Evolutionary conservation across 2,113 vertebrate genomes (phyloP), one percentile per base, ranked within the genome.

Genomic region (Meriones unguiculatus): DNA sequence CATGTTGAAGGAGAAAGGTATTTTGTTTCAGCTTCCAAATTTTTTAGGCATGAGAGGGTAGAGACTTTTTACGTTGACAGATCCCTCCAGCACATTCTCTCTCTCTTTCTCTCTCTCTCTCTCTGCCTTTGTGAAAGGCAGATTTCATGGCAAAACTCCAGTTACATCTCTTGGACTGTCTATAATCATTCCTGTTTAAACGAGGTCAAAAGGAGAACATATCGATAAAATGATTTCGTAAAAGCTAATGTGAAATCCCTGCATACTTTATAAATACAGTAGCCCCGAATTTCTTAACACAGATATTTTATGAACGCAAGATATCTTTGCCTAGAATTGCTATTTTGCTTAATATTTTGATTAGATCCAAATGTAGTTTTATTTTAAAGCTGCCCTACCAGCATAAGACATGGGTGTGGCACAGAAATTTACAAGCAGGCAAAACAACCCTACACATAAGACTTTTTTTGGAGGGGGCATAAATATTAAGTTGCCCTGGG

Each of bases 291-390:
- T 67, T 93, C 54, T 90, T 78, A 67, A 38, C n/a, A 77, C 91
- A 65, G n/a, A 17, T 50, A 69, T 89, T 89, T 95, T 92, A 65
- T 41, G 22, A 93, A 7, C 46, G 88, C 1, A 46, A 90, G 4
- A 78, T 88, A 92, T 17, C 38, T 72, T 77, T 32, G 50, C 72
- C 72, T 87, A 65, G 87, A 50, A 81, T 65, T 82, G 25, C 35
- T 73, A 69, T 70, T 85, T 91, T 81, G 7, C 20, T 41, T 90
- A 7, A 78, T 84, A 54, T 52, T 95, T 81, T 85, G 80, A 76
- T 69, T 86, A 95, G 88, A 86, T n/a, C 28, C 52, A 95, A 94
- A 95, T 64, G 30, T 59, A 81, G 18, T 57, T n/a, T 35, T 78
- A 46, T 73, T 81, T 59, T 1, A 57, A 81, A 81, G 50, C 52